Conservation (phyloP, 2,797 vertebrate species). For the Caiman crocodilus region DNA sequence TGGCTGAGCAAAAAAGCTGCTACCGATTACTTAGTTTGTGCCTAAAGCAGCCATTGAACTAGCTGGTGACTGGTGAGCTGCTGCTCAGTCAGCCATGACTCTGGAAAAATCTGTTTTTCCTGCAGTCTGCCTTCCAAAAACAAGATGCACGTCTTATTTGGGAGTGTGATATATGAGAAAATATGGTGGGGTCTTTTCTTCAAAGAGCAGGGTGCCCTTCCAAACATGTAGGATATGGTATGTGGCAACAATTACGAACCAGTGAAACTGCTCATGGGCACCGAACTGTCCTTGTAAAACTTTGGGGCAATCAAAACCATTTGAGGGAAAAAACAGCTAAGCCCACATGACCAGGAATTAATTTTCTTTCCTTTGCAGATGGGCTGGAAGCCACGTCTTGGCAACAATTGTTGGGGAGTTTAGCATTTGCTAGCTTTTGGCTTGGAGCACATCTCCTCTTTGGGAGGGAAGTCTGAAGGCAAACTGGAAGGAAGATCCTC, state of each 20-base stretch:
- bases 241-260: neutral
- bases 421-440: rapidly evolving
- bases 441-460: neutral
- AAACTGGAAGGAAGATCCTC: slow-evolving; percentile 30
- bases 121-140: no score
- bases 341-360: neutral
- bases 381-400: neutral
- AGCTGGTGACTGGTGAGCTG: no score
- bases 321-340: neutral
- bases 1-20: no score
- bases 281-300: neutral
- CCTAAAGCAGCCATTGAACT: no score
- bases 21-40: no score
- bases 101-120: no score
- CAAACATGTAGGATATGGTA: neutral
- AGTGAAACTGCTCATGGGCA: neutral
- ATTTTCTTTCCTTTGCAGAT: neutral
- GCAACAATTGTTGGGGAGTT: neutral
- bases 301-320: neutral
- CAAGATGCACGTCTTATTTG: no score
- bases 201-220: neutral
- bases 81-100: no score
- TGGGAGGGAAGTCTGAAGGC: slow-evolving; percentile 3
- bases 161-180: no score
- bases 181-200: neutral